Evolutionary conservation across 2,113 vertebrate genomes (phyloP).

Genomic region (Junco hyemalis): DNA sequence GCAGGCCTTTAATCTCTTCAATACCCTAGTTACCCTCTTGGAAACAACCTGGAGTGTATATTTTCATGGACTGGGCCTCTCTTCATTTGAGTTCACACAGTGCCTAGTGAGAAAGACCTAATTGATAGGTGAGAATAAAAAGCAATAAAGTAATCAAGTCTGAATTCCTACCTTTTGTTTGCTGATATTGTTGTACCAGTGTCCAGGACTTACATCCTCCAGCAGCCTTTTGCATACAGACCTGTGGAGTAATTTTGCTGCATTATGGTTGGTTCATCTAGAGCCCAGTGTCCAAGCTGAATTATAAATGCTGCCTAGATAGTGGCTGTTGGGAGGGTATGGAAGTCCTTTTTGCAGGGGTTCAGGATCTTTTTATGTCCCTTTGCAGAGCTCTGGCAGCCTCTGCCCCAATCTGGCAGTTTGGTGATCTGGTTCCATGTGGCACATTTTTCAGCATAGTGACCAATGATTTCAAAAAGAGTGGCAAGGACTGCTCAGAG

Average conservation of each 20-base stretch:
- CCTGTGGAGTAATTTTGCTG: neutral
- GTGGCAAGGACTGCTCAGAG: conserved; percentile 80
- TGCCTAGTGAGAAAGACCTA: neutral
- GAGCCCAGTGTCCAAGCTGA: neutral
- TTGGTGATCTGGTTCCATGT: conserved; percentile 86
- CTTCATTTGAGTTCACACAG: neutral
- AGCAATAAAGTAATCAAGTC: neutral
- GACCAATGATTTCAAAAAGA: conserved; percentile 84
- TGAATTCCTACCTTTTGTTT: neutral
- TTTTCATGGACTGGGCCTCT: neutral
- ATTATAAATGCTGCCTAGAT: neutral
- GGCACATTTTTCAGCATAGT: conserved; percentile 85
- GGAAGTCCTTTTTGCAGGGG: neutral
- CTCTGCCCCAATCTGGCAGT: conserved; percentile 95
- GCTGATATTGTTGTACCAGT: neutral
- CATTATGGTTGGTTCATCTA: neutral
- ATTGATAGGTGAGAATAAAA: neutral
- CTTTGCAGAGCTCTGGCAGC: conserved; percentile 87
- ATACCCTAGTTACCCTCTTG: neutral
- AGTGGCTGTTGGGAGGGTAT: neutral
- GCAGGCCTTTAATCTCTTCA: neutral
- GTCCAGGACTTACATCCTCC: neutral
- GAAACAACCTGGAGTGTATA: neutral
- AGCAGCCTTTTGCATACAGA: neutral
- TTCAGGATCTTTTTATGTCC: neutral